A percentile compares a stretch with the other conserved stretches of the same genome.
These are phyloP conservation scores for Ctenomys sociabilis DNA, from an alignment of 2,113 vertebrate genomes.

Conservation along the genomic window DNA sequence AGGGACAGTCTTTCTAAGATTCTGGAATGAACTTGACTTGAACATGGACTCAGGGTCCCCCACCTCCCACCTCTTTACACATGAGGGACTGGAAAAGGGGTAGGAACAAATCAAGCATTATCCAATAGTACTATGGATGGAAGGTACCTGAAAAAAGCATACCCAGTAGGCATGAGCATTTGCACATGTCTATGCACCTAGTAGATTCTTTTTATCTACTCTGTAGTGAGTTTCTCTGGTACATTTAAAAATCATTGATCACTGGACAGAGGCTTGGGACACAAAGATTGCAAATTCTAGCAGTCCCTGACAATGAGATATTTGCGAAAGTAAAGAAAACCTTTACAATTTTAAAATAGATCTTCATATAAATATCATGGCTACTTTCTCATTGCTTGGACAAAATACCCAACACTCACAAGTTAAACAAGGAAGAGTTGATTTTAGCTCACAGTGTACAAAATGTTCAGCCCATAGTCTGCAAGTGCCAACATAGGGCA, in stretches of 20 bases:
- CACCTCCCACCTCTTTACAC: not conserved
- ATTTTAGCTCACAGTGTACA: not conserved
- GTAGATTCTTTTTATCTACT: not conserved
- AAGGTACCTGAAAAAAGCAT: not conserved
- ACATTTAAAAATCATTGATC: slow-evolving; percentile 29
- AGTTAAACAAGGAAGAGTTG: not conserved
- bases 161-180: not conserved
- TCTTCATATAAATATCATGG: not conserved
- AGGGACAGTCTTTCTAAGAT: slow-evolving; percentile 43
- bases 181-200: not conserved
- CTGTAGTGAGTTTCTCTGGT: not conserved
- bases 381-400: not conserved
- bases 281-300: not conserved
- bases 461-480: not conserved
- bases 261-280: not conserved
- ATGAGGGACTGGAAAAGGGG: not conserved
- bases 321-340: not conserved
- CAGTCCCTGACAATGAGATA: not conserved
- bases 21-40: not conserved
- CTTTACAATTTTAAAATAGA: not conserved
- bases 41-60: not conserved
- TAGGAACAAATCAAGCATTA: not conserved
- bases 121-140: not conserved
- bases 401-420: not conserved
- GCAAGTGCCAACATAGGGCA: not conserved